Percentiles rank a stretch among this genome's conserved stretches.
phyloP scores from a whole-genome alignment of 2,797 vertebrate genomes.

The Eremophila alpestris region DNA sequence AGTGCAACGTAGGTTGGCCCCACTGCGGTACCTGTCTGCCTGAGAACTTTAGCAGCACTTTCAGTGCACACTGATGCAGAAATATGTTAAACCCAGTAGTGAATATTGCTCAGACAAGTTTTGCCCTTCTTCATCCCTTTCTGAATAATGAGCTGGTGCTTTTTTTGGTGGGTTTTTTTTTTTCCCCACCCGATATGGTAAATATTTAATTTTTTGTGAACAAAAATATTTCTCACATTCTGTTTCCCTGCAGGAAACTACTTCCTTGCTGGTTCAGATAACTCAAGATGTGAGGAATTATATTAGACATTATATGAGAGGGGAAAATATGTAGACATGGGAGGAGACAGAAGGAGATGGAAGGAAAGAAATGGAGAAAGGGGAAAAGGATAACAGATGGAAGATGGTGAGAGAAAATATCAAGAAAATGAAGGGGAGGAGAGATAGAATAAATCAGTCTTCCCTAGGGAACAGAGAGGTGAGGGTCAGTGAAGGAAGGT shows the following conservation, averaged over 20 bases:
- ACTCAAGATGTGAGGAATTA: constrained; percentile 24
- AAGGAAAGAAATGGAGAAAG: not conserved
- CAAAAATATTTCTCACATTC: constrained; percentile 9
- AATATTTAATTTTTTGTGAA: constrained; percentile 53
- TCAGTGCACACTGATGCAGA: not conserved
- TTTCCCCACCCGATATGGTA: not conserved
- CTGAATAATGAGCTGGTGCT: not conserved
- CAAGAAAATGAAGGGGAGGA: not conserved
- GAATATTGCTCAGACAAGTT: not conserved
- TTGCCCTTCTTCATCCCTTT: not conserved
- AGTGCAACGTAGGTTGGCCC: not conserved
- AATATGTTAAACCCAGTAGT: not conserved
- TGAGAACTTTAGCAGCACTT: not conserved
- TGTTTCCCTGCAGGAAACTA: not conserved
- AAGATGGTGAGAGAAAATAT: not conserved
- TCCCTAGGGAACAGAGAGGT: not conserved
- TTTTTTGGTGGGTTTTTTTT: not conserved
- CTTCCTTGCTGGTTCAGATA: not conserved
- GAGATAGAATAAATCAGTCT: not conserved
- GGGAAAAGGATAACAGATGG: not conserved
- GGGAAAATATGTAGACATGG: not conserved
- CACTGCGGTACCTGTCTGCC: not conserved
- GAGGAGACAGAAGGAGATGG: not conserved
- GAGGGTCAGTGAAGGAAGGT: not conserved
- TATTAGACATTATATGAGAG: not conserved